A percentile compares a stretch with the other conserved stretches of the same genome.
Conservation (phyloP, 2,797 vertebrate genomes). For the Gymnodraco acuticeps region DNA sequence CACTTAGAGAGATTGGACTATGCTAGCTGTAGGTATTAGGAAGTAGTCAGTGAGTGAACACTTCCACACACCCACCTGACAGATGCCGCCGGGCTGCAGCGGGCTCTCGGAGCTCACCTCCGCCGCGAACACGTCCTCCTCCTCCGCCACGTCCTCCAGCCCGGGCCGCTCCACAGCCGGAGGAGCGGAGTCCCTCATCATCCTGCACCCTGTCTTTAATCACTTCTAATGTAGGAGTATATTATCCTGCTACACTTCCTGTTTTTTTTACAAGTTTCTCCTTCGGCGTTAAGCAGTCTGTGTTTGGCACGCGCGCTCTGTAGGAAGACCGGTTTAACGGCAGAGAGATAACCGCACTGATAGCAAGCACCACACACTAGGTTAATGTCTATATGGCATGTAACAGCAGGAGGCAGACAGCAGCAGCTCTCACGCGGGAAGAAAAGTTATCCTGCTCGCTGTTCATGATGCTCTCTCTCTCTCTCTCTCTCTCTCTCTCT, state of each 20-base stretch:
- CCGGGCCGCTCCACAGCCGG: constrained; percentile 56
- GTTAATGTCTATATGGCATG: too few species aligned
- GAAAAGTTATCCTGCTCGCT: constrained; percentile 13
- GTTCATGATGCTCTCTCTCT: neutral
- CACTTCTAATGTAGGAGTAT: too few species aligned
- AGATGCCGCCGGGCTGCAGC: constrained; percentile 7
- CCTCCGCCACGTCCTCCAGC: constrained; percentile 71
- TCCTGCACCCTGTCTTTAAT: constrained; percentile 13
- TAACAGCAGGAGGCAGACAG: too few species aligned
- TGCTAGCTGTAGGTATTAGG: neutral
- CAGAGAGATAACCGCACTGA: too few species aligned
- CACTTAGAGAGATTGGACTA: too few species aligned
- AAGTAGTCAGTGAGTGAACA: neutral
- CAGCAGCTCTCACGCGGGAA: too few species aligned
- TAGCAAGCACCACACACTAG: too few species aligned
- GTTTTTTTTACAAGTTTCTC: too few species aligned
- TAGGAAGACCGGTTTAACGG: too few species aligned
- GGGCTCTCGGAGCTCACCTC: constrained; percentile 19
- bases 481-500: neutral
- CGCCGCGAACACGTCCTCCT: constrained; percentile 64
- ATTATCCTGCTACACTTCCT: too few species aligned
- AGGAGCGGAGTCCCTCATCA: constrained; percentile 51
- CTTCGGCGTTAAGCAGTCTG: too few species aligned
- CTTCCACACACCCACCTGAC: constrained; percentile 53
- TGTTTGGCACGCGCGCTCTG: too few species aligned